These are phyloP conservation scores for Siderastrea radians DNA, from an alignment of 92 coral and sea anemone genomes.

Conservation along the genomic window DNA sequence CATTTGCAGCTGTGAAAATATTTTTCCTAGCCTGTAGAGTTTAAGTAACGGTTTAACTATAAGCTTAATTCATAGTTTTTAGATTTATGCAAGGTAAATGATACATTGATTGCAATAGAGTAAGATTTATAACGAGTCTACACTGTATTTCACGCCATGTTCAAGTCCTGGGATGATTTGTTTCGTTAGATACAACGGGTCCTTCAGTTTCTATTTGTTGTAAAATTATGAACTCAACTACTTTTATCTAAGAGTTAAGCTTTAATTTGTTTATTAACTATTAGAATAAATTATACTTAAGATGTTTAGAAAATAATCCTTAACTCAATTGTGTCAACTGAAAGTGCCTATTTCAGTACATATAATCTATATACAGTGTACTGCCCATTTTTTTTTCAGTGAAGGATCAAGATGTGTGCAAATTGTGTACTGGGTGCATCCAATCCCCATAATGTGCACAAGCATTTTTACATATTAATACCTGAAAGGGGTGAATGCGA, in stretches of 20 bases:
- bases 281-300: too few relatives aligned
- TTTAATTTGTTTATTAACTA: too few relatives aligned
- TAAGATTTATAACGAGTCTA: background rate
- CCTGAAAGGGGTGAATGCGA: too few relatives aligned
- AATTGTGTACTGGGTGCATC: too few relatives aligned
- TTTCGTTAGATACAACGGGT: background rate
- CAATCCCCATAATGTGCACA: too few relatives aligned
- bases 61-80: background rate
- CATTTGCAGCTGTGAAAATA: background rate
- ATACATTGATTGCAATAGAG: background rate
- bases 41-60: background rate
- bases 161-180: background rate
- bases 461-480: too few relatives aligned
- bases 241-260: too few relatives aligned
- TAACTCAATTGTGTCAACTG: too few relatives aligned
- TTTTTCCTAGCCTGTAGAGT: background rate
- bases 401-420: too few relatives aligned
- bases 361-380: background rate
- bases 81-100: background rate
- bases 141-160: background rate
- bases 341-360: too few relatives aligned
- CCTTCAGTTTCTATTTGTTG: background rate
- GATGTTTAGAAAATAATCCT: too few relatives aligned
- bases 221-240: too few relatives aligned
- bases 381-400: background rate